A percentile compares a stretch with the other conserved stretches of the same genome.
phyloP scores from a whole-genome alignment of 2,113 vertebrate species.

The Hydrolagus affinis region DNA sequence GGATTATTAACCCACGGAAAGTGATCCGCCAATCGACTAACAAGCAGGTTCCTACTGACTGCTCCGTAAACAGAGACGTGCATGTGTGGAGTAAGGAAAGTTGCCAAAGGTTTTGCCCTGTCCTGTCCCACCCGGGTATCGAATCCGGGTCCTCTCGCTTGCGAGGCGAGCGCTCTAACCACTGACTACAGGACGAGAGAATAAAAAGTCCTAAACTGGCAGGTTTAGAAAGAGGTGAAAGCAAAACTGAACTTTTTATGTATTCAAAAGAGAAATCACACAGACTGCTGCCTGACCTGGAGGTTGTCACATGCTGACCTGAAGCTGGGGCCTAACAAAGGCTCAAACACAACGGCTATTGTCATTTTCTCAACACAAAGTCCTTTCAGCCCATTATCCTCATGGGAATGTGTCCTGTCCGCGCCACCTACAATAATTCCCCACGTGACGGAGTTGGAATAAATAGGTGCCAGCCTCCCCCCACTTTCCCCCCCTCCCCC shows the following conservation, averaged over 20 bases:
- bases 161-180: too few species aligned
- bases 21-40: too few species aligned
- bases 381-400: neutral
- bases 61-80: too few species aligned
- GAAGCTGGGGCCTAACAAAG: neutral
- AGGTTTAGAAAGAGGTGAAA: neutral
- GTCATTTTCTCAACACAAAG: neutral
- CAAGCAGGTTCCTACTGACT: too few species aligned
- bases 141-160: too few species aligned
- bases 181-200: neutral
- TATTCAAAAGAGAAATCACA: too few species aligned
- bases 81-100: too few species aligned
- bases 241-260: neutral
- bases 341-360: neutral
- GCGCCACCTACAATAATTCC: neutral
- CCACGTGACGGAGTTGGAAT: neutral
- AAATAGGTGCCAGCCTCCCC: neutral
- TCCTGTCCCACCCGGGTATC: too few species aligned
- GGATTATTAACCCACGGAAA: too few species aligned
- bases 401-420: neutral
- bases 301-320: too few species aligned
- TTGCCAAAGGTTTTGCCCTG: too few species aligned
- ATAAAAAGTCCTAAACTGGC: neutral
- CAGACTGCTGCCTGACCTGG: too few species aligned
- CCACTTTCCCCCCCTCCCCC: neutral